Evolutionary conservation across 2,888 invertebrate species (phyloP).

Genomic region (Tenthredo livida): DNA sequence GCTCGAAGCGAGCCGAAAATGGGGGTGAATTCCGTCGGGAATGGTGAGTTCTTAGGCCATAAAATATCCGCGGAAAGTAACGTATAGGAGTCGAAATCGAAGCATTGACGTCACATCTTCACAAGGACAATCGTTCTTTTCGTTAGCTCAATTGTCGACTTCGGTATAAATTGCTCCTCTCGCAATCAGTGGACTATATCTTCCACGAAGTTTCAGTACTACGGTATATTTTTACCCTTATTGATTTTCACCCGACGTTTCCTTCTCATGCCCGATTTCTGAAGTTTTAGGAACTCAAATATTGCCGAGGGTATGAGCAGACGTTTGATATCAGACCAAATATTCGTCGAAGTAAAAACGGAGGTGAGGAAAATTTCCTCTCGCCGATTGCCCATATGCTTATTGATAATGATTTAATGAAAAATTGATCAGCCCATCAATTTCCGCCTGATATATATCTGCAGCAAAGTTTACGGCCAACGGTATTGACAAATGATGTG

Average conservation of each 20-base stretch:
- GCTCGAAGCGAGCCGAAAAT: background rate
- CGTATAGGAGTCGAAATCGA: background rate
- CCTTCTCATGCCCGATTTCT: background rate
- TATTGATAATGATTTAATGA: background rate
- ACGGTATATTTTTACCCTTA: constrained; percentile 23
- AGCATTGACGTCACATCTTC: constrained; percentile 20
- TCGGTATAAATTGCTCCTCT: background rate
- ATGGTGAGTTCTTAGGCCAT: background rate
- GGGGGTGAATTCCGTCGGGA: background rate
- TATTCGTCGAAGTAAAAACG: background rate
- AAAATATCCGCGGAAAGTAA: background rate
- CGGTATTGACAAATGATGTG: background rate
- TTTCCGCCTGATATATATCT: background rate
- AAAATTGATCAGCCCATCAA: background rate
- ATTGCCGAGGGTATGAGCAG: background rate
- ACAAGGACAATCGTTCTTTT: constrained; percentile 38
- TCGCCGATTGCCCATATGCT: background rate
- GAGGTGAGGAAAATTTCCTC: background rate
- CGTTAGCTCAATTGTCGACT: constrained; percentile 42
- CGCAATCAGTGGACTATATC: constrained; percentile 14
- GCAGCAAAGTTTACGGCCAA: background rate
- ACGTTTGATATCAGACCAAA: background rate
- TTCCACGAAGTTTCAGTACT: background rate
- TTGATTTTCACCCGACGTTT: background rate
- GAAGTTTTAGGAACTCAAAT: background rate